phyloP scores from a whole-genome alignment of 92 coral and sea anemone genomes.

The Siderastrea radians region DNA sequence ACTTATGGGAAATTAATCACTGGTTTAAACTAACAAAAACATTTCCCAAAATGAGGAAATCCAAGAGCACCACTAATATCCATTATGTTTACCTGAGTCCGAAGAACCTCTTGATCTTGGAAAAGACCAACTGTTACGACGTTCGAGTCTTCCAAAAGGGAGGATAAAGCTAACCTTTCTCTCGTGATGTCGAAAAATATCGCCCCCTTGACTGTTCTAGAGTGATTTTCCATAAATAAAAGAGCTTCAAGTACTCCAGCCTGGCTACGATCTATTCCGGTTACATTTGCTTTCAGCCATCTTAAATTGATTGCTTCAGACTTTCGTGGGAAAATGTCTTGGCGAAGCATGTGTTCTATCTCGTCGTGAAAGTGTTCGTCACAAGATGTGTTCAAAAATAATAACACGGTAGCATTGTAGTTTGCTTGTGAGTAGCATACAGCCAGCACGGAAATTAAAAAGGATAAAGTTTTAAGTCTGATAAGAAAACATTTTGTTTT shows the following conservation, averaged over 20 bases:
- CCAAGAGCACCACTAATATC: neutral
- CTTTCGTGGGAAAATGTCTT: slow-evolving; percentile 17
- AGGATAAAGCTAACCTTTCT: slow-evolving; percentile 4
- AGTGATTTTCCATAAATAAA: neutral
- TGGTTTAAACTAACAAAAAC: too few relatives aligned
- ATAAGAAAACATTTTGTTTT: neutral
- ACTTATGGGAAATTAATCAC: too few relatives aligned
- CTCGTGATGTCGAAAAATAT: slow-evolving; percentile 9
- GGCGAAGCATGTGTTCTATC: neutral
- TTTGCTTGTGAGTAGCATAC: neutral
- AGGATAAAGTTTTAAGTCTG: neutral
- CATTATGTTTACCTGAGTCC: slow-evolving; percentile 25
- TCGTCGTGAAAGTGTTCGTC: neutral
- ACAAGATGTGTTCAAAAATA: neutral
- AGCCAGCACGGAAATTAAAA: neutral
- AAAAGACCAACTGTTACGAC: slow-evolving; percentile 27
- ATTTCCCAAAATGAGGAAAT: too few relatives aligned
- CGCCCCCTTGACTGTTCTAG: neutral
- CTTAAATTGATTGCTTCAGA: neutral
- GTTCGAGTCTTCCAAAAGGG: slow-evolving; percentile 4
- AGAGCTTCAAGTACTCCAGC: neutral
- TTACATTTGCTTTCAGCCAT: neutral
- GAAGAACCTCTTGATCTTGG: slow-evolving; percentile 5
- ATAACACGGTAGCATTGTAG: slow-evolving; percentile 11
- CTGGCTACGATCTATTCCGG: neutral